Percentiles rank a stretch among this genome's conserved stretches.
Evolutionary conservation across 2,888 invertebrate genomes (phyloP).

Genomic region (Xestia c-nigrum): DNA sequence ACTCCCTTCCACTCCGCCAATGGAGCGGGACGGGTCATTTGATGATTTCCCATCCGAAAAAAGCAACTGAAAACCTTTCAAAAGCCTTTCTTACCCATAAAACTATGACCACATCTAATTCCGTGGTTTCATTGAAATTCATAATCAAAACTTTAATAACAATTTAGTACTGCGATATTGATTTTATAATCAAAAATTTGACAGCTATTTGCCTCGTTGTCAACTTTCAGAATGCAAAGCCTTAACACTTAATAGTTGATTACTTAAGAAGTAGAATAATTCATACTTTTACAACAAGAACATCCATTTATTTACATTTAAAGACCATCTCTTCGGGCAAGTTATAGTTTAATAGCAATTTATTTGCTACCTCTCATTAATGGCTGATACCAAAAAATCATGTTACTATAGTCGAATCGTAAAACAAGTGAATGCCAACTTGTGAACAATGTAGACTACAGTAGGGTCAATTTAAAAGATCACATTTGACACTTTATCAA

Average conservation of each 20-base stretch:
- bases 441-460: not conserved
- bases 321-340: not conserved
- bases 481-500: no score
- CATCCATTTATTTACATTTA: not conserved
- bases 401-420: not conserved
- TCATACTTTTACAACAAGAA: conserved; percentile 26
- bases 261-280: conserved; percentile 12
- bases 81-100: not conserved
- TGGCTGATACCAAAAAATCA: not conserved
- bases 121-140: not conserved
- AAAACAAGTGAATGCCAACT: not conserved
- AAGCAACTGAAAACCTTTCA: not conserved
- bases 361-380: not conserved
- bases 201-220: not conserved
- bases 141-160: not conserved
- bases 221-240: not conserved
- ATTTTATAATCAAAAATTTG: not conserved
- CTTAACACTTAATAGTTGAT: conserved; percentile 5
- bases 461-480: no score
- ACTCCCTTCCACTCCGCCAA: no score
- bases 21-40: no score
- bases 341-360: conserved; percentile 1
- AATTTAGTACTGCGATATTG: not conserved
- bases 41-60: no score
- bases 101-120: not conserved